Conservation (phyloP, 92 coral and sea anemone genomes). For the Pocillopora grandis region DNA sequence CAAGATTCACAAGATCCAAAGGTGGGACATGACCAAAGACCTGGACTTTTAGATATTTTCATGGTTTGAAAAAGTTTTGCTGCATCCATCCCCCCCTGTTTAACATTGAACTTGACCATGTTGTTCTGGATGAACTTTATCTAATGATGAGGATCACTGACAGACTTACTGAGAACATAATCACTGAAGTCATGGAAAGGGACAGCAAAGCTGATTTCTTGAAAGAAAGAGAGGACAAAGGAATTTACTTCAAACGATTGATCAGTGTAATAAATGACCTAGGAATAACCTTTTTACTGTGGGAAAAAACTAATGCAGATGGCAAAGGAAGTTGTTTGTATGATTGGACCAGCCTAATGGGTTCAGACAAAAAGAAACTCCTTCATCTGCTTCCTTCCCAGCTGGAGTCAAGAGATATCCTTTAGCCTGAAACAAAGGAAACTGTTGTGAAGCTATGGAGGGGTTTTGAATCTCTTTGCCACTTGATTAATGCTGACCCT, state of each 20-base stretch:
- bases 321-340: conserved; percentile 4
- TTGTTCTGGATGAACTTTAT: conserved; percentile 54
- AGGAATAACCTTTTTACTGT: conserved; percentile 43
- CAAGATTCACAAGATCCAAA: conserved; percentile 26
- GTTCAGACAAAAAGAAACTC: conserved; percentile 38
- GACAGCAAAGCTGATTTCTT: conserved; percentile 27
- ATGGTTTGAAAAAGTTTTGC: too few relatives aligned
- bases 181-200: conserved; percentile 42
- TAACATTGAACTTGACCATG: conserved; percentile 45
- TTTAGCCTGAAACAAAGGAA: conserved; percentile 35
- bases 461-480: conserved; percentile 20
- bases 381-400: background rate
- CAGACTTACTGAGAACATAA: conserved; percentile 40
- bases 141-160: conserved; percentile 44
- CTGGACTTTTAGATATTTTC: conserved; percentile 21
- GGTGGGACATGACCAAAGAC: conserved; percentile 52
- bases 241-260: conserved; percentile 10
- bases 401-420: conserved; percentile 1
- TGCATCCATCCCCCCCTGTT: conserved; percentile 30
- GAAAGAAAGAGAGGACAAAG: conserved; percentile 18
- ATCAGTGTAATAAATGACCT: conserved; percentile 24
- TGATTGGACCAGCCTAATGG: conserved; percentile 41
- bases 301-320: conserved; percentile 48
- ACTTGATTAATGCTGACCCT: conserved; percentile 7
- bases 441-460: conserved; percentile 34